A percentile compares a stretch with the other conserved stretches of the same genome.
Conservation (phyloP, 2,113 vertebrate species). For the Chrysochloris asiatica region DNA sequence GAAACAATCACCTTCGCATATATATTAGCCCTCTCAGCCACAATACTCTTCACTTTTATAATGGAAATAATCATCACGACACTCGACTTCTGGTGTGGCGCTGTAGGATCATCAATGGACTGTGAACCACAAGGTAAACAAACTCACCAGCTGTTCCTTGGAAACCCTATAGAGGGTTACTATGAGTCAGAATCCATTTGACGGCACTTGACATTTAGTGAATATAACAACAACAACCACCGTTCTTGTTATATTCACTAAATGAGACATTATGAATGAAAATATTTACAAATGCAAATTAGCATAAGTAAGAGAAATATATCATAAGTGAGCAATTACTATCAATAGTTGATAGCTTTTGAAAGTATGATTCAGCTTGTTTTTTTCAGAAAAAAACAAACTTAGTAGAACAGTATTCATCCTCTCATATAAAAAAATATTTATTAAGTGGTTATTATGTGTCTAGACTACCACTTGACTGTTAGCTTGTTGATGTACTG, state of each 20-base stretch:
- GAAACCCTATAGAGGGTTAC: too few species aligned
- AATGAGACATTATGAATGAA: background rate
- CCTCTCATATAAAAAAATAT: background rate
- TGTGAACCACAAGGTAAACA: too few species aligned
- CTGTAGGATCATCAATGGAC: too few species aligned
- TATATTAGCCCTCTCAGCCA: background rate
- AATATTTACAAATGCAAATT: conserved; percentile 25
- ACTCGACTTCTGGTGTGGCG: too few species aligned
- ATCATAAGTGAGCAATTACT: background rate
- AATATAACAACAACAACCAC: too few species aligned
- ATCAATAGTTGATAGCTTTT: conserved; percentile 41
- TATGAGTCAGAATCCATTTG: too few species aligned
- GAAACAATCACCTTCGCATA: background rate
- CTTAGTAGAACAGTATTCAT: background rate
- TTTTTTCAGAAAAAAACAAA: conserved; percentile 35
- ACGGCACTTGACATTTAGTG: too few species aligned
- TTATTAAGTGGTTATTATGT: background rate
- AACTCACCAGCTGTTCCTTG: too few species aligned
- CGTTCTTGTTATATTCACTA: background rate
- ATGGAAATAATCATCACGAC: background rate
- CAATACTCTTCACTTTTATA: background rate
- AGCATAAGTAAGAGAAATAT: background rate
- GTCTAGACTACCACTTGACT: too few species aligned
- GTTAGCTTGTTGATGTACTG: too few species aligned
- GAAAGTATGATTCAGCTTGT: background rate